Conservation (phyloP, 2,113 vertebrate species). For the Solea solea region DNA sequence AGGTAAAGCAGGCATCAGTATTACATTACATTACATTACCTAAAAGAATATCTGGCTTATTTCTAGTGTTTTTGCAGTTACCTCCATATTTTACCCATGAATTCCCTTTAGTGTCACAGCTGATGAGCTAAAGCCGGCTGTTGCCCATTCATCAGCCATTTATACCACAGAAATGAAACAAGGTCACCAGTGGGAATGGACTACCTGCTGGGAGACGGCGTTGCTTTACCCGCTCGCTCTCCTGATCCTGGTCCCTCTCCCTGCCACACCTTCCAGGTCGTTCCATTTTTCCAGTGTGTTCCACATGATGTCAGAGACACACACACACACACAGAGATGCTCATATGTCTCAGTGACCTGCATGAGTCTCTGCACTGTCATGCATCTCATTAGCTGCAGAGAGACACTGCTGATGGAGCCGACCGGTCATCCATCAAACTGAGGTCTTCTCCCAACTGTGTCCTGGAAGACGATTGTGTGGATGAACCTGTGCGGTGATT, state of each 20-base stretch:
- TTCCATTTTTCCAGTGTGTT: slow-evolving; percentile 42
- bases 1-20: no score
- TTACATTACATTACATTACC: no score
- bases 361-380: slow-evolving; percentile 56
- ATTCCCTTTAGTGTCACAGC: slow-evolving; percentile 55
- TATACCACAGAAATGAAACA: slow-evolving; percentile 45
- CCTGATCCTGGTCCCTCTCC: slow-evolving; percentile 11
- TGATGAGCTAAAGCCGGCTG: slow-evolving; percentile 52
- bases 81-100: slow-evolving; percentile 32
- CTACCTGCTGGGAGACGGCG: slow-evolving; percentile 54
- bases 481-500: slow-evolving; percentile 45
- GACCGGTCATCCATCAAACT: slow-evolving; percentile 53
- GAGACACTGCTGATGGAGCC: slow-evolving; percentile 32
- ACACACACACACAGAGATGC: slow-evolving; percentile 48
- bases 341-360: slow-evolving; percentile 70
- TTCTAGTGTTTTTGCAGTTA: not conserved
- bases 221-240: slow-evolving; percentile 8
- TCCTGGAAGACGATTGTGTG: slow-evolving; percentile 33
- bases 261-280: not conserved
- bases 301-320: slow-evolving; percentile 63
- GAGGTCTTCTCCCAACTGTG: slow-evolving; percentile 40
- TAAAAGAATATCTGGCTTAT: no score
- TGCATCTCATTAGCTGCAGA: slow-evolving; percentile 67
- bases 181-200: slow-evolving; percentile 54
- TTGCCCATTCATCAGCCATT: slow-evolving; percentile 61